phyloP scores from a whole-genome alignment of 2,113 vertebrate species.

The Muntiacus reevesi region DNA sequence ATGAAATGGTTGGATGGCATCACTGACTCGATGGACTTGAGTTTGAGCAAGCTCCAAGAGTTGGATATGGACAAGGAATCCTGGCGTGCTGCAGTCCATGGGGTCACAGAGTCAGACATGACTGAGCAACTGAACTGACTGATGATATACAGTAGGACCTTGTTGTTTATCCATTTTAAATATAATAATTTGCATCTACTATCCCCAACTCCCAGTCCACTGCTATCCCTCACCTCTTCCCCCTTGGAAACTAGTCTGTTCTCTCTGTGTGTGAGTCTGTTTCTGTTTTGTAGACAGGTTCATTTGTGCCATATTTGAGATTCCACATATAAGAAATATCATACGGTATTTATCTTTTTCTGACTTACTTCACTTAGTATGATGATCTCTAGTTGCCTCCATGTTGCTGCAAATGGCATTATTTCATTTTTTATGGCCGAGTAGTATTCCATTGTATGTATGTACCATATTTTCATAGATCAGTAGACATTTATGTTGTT shows the following conservation, averaged over 20 bases:
- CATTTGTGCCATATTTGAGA: neutral
- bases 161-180: neutral
- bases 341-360: neutral
- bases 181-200: neutral
- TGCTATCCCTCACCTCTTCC: neutral
- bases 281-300: neutral
- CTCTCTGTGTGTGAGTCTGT: neutral
- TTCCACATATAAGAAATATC: neutral
- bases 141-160: neutral
- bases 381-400: neutral
- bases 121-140: neutral
- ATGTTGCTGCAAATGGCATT: neutral
- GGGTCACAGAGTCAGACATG: neutral
- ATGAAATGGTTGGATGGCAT: neutral
- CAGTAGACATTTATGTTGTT: neutral
- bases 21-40: neutral
- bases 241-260: neutral
- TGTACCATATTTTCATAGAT: neutral
- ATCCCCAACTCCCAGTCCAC: neutral
- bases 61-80: neutral
- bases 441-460: neutral
- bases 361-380: neutral
- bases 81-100: neutral
- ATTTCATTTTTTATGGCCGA: neutral
- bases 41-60: neutral